Base-by-base conservation (phyloP, 2,113 vertebrate species). In the Seriola rivoliana region DNA sequence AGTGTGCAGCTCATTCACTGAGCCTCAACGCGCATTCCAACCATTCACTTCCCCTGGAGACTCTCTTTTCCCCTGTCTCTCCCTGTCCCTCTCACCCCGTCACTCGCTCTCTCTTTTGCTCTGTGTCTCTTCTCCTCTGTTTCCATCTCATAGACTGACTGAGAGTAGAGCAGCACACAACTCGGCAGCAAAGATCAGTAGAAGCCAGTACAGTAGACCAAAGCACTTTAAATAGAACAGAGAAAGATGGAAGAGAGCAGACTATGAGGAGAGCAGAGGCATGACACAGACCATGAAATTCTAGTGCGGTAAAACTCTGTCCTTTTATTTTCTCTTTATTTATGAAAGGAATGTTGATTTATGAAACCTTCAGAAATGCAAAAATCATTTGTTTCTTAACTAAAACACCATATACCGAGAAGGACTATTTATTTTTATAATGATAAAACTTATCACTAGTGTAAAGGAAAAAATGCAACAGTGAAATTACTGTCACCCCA, bases 41-140 rank as follows among this genome's bases (percentile, higher is more conserved):
- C 92, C 90, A 93, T 92, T 92, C 93, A 92, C 89, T 92, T 92
- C 90, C 91, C 93, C 85, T 90, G 89, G 90, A 93, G 92, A 94
- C 89, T 89, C 85, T 82, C 86, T 74, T 83, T 64, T 69, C 78
- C 80, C 52, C 82, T 55, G 75, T 76, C 76, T 46, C 78, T 81
- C 71, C 71, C 81, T 82, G 85, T 89, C 84, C 71, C 81, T 82
- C 87, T 89, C 84, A 82, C 81, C 70, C 85, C 67, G 62, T 85
- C 91, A 85, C 84, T 90, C 8, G 40, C 74, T 86, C 81, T 69
- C 67, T 46, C 67, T 78, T 72, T 84, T 4, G 44, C 78, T 81
- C 46, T 0, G 36, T 60, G 70, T 80, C 77, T 75, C 77, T 71
- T n/a, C 52, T 85, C 75, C 80, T 82, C 58, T 34, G 80, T 82